Percentiles rank a stretch among this genome's conserved stretches.
phyloP scores from a whole-genome alignment of 2,888 invertebrate species.

The Gryllus longicercus region DNA sequence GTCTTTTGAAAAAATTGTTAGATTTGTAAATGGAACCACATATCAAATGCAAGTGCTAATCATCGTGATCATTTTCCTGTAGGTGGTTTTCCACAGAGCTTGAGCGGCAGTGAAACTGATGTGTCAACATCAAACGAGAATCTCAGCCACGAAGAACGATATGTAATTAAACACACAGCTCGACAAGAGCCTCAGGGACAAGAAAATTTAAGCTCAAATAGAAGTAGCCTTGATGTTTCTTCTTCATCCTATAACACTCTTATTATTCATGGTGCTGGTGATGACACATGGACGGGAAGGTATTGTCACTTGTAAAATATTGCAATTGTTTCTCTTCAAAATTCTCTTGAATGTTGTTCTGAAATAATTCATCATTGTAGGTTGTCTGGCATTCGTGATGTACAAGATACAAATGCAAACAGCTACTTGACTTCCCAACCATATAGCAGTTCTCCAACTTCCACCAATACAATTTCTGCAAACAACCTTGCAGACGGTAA shows the following conservation, averaged over 20 bases:
- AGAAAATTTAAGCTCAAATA: conserved; percentile 67
- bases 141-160: conserved; percentile 78
- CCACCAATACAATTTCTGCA: conserved; percentile 18
- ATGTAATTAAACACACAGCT: conserved; percentile 75
- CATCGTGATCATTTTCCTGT: conserved; percentile 37
- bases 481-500: conserved; percentile 21
- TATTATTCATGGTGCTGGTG: conserved; percentile 73
- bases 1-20: not conserved
- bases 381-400: conserved; percentile 43
- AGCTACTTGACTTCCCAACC: conserved; percentile 27
- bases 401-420: conserved; percentile 46
- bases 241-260: conserved; percentile 79
- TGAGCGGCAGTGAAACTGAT: conserved; percentile 86
- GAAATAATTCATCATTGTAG: conserved; percentile 32
- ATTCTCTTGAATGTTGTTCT: not conserved
- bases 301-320: conserved; percentile 19
- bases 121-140: conserved; percentile 88
- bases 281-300: conserved; percentile 53
- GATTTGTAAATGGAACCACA: not conserved
- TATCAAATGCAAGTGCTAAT: not conserved
- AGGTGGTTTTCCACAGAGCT: conserved; percentile 66
- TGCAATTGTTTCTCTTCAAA: not conserved
- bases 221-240: conserved; percentile 56
- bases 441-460: conserved; percentile 22
- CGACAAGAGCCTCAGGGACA: conserved; percentile 90